Evolutionary conservation across 2,113 vertebrate species (phyloP).

Genomic region (Plectropomus leopardus): DNA sequence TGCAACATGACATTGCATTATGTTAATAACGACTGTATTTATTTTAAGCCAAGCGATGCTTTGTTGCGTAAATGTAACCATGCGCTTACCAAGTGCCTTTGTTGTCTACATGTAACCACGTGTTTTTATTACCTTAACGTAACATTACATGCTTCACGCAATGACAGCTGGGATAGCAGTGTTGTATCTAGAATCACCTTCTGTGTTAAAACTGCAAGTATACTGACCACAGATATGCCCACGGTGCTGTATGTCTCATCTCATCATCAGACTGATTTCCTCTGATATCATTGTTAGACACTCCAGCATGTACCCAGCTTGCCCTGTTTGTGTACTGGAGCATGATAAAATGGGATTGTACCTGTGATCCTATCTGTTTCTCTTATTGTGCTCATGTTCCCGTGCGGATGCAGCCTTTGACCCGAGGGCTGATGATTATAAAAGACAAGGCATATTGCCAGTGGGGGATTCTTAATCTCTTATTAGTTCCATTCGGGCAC

Average conservation of each 20-base stretch:
- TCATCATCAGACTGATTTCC: slow-evolving; percentile 30
- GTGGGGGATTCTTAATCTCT: slow-evolving; percentile 34
- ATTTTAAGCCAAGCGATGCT: no score
- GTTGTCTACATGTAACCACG: no score
- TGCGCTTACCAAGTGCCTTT: no score
- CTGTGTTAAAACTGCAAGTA: slow-evolving; percentile 30
- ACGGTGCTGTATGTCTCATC: slow-evolving; percentile 11
- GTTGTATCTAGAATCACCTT: slow-evolving; percentile 52
- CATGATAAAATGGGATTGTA: slow-evolving; percentile 50
- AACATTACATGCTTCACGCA: no score
- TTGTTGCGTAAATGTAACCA: no score
- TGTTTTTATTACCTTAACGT: no score
- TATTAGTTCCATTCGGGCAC: slow-evolving; percentile 34
- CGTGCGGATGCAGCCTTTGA: slow-evolving; percentile 32
- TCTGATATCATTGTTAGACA: slow-evolving; percentile 38
- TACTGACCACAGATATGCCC: slow-evolving; percentile 52
- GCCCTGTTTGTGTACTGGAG: slow-evolving; percentile 59
- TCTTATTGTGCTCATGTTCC: slow-evolving; percentile 37
- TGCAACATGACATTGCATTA: no score
- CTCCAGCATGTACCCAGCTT: slow-evolving; percentile 15
- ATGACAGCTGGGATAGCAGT: no score
- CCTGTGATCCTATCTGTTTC: slow-evolving; percentile 44
- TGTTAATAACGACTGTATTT: no score
- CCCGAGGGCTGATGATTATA: slow-evolving; percentile 49
- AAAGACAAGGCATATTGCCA: slow-evolving; percentile 36